Evolutionary conservation across 2,113 vertebrate species (phyloP), one percentile per base, ranked within the genome.

Genomic region (Cheilinus undulatus): DNA sequence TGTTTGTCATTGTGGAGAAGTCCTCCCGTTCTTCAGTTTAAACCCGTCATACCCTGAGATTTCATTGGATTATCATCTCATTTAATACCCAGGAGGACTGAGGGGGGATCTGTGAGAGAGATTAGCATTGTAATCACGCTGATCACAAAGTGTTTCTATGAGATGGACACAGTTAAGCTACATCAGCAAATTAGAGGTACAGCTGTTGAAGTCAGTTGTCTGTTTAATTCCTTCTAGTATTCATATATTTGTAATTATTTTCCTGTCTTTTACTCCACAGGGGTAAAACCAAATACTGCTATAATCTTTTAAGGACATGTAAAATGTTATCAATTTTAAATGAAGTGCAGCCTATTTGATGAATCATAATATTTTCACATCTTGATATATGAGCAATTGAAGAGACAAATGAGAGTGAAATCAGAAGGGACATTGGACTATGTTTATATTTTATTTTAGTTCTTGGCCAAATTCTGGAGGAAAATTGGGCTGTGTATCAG

Each of bases 1-100:
- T 77, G 84, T 76, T 79, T 85, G 73, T 72, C 52, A 83, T 80
- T 69, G 74, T 79, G 78, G 36, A 68, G 30, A 71, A 78, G 65
- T 49, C 59, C 53, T 63, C 19, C 23, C 28, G 66, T 78, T 78
- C 65, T 77, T 73, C 23, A 32, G 15, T 28, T n/a, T 30, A 63
- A 43, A 40, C 34, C 1, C 54, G 57, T 42, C 40, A 36, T 45
- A 36, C 27, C 42, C 12, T n/a, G 24, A 48, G 36, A 42, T 62
- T 24, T 42, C 17, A 30, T 3, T 6, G 0, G 24, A 20, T 32
- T n/a, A 30, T 46, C 22, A 19, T 59, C 50, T 30, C 3, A 51
- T 73, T 49, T 17, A 22, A 66, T 57, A 49, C 40, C n/a, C 45
- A 12, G 9, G 14, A 51, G 38, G 36, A 36, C 46, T 23, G 32